Percentiles rank a stretch among this genome's conserved stretches.
Evolutionary conservation across 2,113 vertebrate species (phyloP).

Genomic region (Pomatorhinus ruficollis): DNA sequence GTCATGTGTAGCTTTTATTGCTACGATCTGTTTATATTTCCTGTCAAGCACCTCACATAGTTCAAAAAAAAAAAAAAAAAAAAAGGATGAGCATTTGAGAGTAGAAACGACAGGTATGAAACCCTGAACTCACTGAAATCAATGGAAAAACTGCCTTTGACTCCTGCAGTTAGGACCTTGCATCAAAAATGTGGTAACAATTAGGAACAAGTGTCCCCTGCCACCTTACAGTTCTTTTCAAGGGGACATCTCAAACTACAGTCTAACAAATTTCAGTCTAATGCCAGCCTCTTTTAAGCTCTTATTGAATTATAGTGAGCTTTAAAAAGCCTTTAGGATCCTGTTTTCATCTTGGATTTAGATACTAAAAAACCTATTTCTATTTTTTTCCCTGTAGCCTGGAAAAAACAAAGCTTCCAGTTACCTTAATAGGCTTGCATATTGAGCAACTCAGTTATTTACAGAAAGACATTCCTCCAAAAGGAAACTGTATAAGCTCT

Average conservation of each 20-base stretch:
- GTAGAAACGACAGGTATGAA: neutral
- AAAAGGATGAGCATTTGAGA: neutral
- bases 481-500: neutral
- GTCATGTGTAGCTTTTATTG: neutral
- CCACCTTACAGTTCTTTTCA: neutral
- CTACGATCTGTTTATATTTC: neutral
- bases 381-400: neutral
- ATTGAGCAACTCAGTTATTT: neutral
- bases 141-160: neutral
- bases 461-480: neutral
- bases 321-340: neutral
- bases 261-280: neutral
- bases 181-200: neutral
- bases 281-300: neutral
- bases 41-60: neutral
- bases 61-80: neutral
- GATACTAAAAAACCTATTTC: neutral
- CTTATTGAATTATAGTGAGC: neutral
- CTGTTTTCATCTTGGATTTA: neutral
- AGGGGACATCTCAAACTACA: neutral
- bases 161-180: neutral
- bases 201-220: neutral
- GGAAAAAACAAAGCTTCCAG: neutral
- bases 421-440: neutral
- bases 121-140: neutral